Conservation (phyloP, 1,140 invertebrate genomes). For the Trypoxylus dichotomus region DNA sequence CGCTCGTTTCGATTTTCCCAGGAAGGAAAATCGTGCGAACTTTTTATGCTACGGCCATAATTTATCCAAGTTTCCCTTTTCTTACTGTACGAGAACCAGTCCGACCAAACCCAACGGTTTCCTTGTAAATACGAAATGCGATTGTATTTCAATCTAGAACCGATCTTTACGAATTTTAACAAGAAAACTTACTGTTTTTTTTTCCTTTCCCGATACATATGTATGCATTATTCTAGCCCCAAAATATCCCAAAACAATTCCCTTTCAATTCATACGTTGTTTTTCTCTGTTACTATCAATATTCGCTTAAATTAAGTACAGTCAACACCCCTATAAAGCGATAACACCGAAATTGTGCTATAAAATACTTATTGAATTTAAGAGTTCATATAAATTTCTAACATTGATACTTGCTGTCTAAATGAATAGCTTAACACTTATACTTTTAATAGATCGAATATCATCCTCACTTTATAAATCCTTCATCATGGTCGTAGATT, state of each 20-base stretch:
- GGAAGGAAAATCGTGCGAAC: slow-evolving; percentile 12
- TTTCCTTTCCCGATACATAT: neutral
- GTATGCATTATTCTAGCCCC: neutral
- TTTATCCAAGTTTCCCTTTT: neutral
- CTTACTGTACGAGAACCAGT: neutral
- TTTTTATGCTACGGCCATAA: slow-evolving; percentile 9
- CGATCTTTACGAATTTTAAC: slow-evolving; percentile 24
- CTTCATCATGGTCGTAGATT: no score
- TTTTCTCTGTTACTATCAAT: neutral
- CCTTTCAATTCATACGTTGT: neutral
- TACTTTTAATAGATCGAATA: no score
- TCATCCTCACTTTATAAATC: no score
- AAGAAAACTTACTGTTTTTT: slow-evolving; percentile 18
- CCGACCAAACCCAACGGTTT: neutral
- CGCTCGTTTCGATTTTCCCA: slow-evolving; percentile 3
- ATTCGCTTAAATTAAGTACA: no score
- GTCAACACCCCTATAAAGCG: no score
- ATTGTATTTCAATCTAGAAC: slow-evolving; percentile 18
- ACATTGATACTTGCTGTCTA: no score
- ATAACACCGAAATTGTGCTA: no score
- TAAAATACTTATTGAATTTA: no score
- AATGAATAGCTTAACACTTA: no score
- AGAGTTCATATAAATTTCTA: no score
- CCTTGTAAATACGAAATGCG: slow-evolving; percentile 22
- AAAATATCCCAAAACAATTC: neutral